Conservation (phyloP, 1,140 invertebrate species). For the Holcopasites calliopsidis region DNA sequence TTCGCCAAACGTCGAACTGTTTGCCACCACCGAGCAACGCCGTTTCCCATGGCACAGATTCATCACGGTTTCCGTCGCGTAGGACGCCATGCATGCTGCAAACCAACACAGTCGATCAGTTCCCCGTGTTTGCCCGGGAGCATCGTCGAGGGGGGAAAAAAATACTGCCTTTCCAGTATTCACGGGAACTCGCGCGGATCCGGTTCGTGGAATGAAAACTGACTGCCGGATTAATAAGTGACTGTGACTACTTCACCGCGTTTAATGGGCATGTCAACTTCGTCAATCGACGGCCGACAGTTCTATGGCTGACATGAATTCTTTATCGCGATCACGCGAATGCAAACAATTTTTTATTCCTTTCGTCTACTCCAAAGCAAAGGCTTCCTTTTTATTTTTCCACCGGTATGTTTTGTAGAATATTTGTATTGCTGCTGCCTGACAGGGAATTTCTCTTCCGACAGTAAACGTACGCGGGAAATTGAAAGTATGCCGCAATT, state of each 20-base stretch:
- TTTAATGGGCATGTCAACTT: constrained; percentile 14
- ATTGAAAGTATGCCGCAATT: too few species aligned
- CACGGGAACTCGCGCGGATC: not conserved
- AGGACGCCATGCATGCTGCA: constrained; percentile 91
- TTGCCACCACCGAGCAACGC: constrained; percentile 89
- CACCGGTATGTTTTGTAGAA: too few species aligned
- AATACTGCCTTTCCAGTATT: not conserved
- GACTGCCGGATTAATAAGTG: constrained; percentile 9
- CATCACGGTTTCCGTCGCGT: constrained; percentile 94
- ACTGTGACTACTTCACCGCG: constrained; percentile 8
- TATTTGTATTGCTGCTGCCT: too few species aligned
- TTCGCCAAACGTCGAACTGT: constrained; percentile 91
- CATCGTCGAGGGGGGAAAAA: not conserved
- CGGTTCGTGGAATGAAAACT: not conserved
- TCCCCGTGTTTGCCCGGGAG: not conserved
- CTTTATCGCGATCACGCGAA: not conserved
- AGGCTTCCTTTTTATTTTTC: too few species aligned
- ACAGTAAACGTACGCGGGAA: too few species aligned
- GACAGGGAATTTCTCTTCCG: too few species aligned
- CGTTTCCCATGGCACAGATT: constrained; percentile 93
- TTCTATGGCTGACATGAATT: not conserved
- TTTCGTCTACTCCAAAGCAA: not conserved
- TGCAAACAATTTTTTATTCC: not conserved
- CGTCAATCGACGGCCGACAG: constrained; percentile 6
- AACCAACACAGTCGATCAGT: constrained; percentile 55